phyloP scores from a whole-genome alignment of 2,888 invertebrate species.

The Epiblema foenella region DNA sequence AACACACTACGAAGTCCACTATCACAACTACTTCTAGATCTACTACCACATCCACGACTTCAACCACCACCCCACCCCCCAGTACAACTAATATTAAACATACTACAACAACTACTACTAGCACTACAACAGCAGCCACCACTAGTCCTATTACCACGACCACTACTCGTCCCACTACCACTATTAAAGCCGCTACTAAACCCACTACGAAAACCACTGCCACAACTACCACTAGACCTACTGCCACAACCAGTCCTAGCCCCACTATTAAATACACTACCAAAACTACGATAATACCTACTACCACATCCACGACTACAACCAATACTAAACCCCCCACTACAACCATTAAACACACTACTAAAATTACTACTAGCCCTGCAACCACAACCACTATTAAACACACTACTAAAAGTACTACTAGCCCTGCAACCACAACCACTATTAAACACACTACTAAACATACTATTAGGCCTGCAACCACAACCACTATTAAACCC shows the following conservation, averaged over 20 bases:
- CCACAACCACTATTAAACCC: neutral
- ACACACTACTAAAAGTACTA: neutral
- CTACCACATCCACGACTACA: neutral
- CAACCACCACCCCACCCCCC: neutral
- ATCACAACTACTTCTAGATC: neutral
- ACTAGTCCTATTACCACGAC: neutral
- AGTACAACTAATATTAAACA: neutral
- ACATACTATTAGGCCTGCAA: neutral
- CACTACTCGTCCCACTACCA: neutral
- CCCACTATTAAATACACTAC: neutral
- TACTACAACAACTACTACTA: neutral
- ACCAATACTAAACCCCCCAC: neutral
- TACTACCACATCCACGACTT: neutral
- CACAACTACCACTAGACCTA: neutral
- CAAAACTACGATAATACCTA: neutral
- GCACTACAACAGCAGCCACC: neutral
- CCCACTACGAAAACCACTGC: neutral
- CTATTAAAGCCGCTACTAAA: neutral
- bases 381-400: neutral
- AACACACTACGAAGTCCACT: neutral
- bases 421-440: neutral
- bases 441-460: neutral
- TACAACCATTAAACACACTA: slow-evolving; percentile 1
- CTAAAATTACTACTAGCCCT: neutral
- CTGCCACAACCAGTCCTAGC: neutral